Percentiles rank a stretch among this genome's conserved stretches.
Conservation (phyloP, 2,797 vertebrate species). For the Lithobates sylvaticus region DNA sequence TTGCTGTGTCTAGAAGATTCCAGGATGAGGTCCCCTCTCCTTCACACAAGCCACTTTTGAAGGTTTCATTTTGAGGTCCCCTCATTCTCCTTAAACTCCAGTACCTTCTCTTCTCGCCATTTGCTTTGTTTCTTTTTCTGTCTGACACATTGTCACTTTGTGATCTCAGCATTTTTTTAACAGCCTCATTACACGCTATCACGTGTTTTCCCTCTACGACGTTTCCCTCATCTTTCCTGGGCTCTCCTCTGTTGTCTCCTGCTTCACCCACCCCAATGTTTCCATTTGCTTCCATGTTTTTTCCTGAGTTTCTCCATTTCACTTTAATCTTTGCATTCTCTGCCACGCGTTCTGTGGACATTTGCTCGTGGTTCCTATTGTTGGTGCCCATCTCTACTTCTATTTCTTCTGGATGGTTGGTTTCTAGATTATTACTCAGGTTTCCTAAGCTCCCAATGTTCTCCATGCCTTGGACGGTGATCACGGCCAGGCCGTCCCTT, state of each 20-base stretch:
- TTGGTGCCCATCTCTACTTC: too few relatives aligned
- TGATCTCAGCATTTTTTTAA: neutral
- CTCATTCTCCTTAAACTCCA: neutral
- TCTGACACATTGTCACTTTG: neutral
- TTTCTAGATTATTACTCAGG: neutral
- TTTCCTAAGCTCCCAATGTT: slow-evolving; percentile 5
- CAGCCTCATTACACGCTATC: neutral
- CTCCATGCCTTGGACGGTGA: neutral
- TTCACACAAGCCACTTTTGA: neutral
- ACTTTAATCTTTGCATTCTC: neutral
- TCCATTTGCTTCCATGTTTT: neutral
- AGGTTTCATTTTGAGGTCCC: neutral
- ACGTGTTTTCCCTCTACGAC: neutral
- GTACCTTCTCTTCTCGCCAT: neutral
- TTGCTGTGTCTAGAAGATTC: slow-evolving; percentile 29
- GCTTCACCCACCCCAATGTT: neutral
- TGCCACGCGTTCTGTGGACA: neutral
- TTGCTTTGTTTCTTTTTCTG: slow-evolving; percentile 3
- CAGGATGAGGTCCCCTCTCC: slow-evolving; percentile 30
- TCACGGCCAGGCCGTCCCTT: slow-evolving; percentile 15
- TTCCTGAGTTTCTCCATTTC: neutral
- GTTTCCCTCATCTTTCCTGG: neutral
- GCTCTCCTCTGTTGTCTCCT: neutral
- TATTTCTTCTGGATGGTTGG: neutral
- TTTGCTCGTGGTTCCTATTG: neutral